phyloP scores from a whole-genome alignment of 1,140 invertebrate genomes.

The Periplaneta americana region DNA sequence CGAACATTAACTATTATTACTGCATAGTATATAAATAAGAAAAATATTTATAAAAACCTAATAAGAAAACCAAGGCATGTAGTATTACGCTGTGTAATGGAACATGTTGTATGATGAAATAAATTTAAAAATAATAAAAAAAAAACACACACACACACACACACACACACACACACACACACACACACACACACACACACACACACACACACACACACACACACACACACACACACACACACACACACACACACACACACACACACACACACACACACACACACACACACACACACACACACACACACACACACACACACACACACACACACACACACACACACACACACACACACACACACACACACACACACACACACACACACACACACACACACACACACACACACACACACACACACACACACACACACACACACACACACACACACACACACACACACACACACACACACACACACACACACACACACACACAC shows the following conservation, averaged over 20 bases:
- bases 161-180: background rate
- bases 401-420: conserved; percentile 24
- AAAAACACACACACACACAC: no score
- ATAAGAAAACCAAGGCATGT: no score
- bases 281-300: background rate
- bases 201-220: background rate
- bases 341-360: conserved; percentile 25
- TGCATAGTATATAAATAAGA: no score
- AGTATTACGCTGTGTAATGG: no score
- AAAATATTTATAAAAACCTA: no score
- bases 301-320: background rate
- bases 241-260: background rate
- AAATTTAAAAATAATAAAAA: no score
- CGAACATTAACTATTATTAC: no score
- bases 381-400: conserved; percentile 22
- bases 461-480: conserved; percentile 19
- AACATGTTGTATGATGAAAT: no score
- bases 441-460: conserved; percentile 19
- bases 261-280: background rate
- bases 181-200: background rate
- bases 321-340: conserved; percentile 21
- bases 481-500: conserved; percentile 19
- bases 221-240: background rate
- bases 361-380: conserved; percentile 24
- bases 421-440: conserved; percentile 23